phyloP scores from a whole-genome alignment of 2,888 invertebrate genomes.

The Dastarcus helophoroides region DNA sequence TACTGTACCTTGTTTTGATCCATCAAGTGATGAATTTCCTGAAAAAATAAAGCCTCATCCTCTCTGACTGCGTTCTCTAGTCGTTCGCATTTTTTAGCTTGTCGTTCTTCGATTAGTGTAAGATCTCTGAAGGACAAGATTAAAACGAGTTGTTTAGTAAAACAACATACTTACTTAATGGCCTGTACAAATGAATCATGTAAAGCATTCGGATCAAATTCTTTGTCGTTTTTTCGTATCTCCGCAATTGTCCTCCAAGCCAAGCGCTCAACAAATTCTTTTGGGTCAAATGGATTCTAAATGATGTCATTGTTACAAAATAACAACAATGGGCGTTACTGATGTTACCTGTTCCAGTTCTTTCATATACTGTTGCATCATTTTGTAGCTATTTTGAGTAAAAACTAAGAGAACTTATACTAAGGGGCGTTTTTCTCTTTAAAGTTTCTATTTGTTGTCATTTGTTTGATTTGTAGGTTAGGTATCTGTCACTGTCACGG shows the following conservation, averaged over 20 bases:
- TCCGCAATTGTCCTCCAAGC: slow-evolving; percentile 85
- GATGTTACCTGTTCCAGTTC: slow-evolving; percentile 69
- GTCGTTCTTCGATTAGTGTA: slow-evolving; percentile 68
- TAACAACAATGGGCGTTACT: too few relatives aligned
- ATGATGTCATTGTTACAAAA: background rate
- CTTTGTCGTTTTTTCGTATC: slow-evolving; percentile 53
- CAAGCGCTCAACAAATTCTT: slow-evolving; percentile 93
- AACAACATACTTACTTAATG: slow-evolving; percentile 51
- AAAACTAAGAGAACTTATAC: too few relatives aligned
- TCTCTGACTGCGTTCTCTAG: slow-evolving; percentile 72
- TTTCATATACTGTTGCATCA: slow-evolving; percentile 82
- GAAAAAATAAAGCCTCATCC: slow-evolving; percentile 74
- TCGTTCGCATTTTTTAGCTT: slow-evolving; percentile 74
- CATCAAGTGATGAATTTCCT: slow-evolving; percentile 69
- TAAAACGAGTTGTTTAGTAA: slow-evolving; percentile 7
- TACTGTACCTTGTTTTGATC: slow-evolving; percentile 66
- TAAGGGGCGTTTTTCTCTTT: too few relatives aligned
- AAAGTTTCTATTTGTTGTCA: too few relatives aligned
- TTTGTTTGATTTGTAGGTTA: too few relatives aligned
- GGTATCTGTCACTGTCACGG: too few relatives aligned
- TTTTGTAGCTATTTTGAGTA: too few relatives aligned
- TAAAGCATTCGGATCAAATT: slow-evolving; percentile 76
- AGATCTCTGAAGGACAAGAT: slow-evolving; percentile 41
- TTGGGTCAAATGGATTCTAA: slow-evolving; percentile 92
- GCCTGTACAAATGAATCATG: slow-evolving; percentile 89